Conservation (phyloP, 2,797 vertebrate species). For the Australoheros facetus region DNA sequence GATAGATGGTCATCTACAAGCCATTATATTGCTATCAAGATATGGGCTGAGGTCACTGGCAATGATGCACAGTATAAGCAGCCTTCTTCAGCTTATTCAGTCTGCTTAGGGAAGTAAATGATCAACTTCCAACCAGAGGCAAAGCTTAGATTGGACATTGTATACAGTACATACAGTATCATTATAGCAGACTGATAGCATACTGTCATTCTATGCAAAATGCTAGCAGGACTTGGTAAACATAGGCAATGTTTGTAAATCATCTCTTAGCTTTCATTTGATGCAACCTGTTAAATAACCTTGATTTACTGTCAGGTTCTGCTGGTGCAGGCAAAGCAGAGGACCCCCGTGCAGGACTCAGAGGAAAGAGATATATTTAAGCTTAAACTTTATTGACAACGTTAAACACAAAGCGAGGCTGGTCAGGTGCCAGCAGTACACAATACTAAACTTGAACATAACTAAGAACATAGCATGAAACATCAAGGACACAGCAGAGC, state of each 20-base stretch:
- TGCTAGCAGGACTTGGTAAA: not conserved
- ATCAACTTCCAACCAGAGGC: constrained; percentile 22
- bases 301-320: too few species aligned
- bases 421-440: too few species aligned
- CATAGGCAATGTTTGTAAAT: not conserved
- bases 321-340: too few species aligned
- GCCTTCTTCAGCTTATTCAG: constrained; percentile 27
- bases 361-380: too few species aligned
- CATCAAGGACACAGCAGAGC: too few species aligned
- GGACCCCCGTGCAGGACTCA: too few species aligned
- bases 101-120: constrained; percentile 34
- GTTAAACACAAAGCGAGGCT: too few species aligned
- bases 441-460: too few species aligned
- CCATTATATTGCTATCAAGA: constrained; percentile 13
- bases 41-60: constrained; percentile 33
- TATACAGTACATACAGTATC: constrained; percentile 11
- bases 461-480: too few species aligned
- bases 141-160: constrained; percentile 11
- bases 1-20: not conserved
- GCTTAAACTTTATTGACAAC: too few species aligned
- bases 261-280: not conserved
- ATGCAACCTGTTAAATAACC: not conserved
- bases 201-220: not conserved
- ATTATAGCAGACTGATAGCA: constrained; percentile 2
- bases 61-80: constrained; percentile 12